Conservation (phyloP, 2,888 invertebrate species). For the Nomada fucata region DNA sequence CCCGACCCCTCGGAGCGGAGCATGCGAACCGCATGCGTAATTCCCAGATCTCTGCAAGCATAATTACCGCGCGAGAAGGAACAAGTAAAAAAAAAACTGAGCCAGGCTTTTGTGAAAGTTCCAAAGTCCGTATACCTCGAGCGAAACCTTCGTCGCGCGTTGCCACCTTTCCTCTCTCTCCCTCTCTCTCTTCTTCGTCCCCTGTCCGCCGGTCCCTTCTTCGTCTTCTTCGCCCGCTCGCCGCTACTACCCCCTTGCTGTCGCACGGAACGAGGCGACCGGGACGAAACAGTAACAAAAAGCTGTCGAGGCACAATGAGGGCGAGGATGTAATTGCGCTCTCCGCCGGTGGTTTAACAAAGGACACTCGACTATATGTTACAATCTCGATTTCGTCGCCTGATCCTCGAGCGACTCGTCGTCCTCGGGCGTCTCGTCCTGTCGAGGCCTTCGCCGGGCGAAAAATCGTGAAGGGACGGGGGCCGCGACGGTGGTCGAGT, state of each 20-base stretch:
- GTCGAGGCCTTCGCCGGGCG: conserved; percentile 36
- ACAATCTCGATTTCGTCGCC: conserved; percentile 73
- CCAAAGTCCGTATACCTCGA: conserved; percentile 29
- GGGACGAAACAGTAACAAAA: conserved; percentile 81
- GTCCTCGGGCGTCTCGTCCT: conserved; percentile 25
- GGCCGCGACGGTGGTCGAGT: conserved; percentile 62
- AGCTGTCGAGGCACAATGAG: conserved; percentile 80
- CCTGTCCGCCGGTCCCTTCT: too few relatives aligned
- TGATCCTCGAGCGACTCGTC: conserved; percentile 56
- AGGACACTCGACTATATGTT: conserved; percentile 74
- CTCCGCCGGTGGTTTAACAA: conserved; percentile 67
- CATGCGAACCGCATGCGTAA: neutral
- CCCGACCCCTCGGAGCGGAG: neutral
- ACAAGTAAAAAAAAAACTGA: neutral
- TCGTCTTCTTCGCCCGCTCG: neutral
- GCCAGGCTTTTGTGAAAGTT: conserved; percentile 11
- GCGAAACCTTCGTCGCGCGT: conserved; percentile 11
- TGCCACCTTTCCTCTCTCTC: neutral
- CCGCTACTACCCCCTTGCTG: neutral
- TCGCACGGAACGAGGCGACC: conserved; percentile 43
- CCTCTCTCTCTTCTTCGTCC: neutral
- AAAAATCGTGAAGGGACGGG: conserved; percentile 24
- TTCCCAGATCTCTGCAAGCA: neutral
- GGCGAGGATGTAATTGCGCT: conserved; percentile 82
- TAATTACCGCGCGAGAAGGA: neutral